These are phyloP conservation scores for Geophilus truncorum DNA, from an alignment of 2,888 invertebrate genomes.

Conservation along the genomic window DNA sequence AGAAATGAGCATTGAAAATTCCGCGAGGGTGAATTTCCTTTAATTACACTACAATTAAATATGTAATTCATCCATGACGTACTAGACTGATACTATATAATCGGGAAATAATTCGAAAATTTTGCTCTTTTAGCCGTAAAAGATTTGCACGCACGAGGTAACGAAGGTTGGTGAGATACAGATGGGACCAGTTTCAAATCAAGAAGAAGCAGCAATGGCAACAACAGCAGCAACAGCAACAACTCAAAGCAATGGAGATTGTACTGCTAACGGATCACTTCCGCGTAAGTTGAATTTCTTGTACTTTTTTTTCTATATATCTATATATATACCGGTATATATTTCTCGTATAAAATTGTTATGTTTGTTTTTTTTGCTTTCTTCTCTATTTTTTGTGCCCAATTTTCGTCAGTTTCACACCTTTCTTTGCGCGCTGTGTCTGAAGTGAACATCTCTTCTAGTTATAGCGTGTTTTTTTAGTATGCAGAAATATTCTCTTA, in stretches of 20 bases:
- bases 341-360: neutral
- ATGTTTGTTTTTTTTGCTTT: neutral
- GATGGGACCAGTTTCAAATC: constrained; percentile 33
- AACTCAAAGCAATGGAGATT: neutral
- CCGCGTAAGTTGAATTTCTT: neutral
- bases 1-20: neutral
- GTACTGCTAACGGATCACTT: constrained; percentile 12
- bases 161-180: neutral
- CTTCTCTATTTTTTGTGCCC: neutral
- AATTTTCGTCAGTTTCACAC: neutral
- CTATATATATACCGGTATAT: neutral
- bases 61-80: no score
- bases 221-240: neutral
- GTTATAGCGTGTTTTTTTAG: neutral
- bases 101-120: no score
- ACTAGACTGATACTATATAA: no score
- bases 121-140: no score
- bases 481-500: constrained; percentile 17
- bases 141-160: no score
- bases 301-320: neutral
- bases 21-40: neutral
- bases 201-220: constrained; percentile 20
- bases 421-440: neutral
- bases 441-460: neutral
- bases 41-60: no score